Conservation (phyloP, 2,797 vertebrate genomes). For the Liasis olivaceus region DNA sequence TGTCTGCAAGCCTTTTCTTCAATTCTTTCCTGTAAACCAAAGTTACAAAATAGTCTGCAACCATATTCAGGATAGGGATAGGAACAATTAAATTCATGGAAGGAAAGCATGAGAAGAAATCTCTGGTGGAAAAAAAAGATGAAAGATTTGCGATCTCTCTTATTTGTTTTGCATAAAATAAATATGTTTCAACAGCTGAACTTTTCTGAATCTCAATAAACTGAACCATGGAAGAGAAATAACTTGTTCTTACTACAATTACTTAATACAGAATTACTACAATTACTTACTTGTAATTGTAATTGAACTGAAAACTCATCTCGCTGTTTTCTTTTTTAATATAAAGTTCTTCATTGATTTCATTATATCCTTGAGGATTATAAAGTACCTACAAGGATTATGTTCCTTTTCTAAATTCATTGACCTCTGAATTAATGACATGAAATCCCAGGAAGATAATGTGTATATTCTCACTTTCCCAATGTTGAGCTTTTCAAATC, state of each 20-base stretch:
- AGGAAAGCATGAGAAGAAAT: not conserved
- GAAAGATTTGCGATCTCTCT: not conserved
- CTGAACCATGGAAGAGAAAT: not conserved
- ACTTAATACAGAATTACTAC: not conserved
- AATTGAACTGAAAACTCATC: not conserved
- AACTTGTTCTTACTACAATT: not conserved
- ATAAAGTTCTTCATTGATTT: not conserved
- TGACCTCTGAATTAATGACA: not conserved
- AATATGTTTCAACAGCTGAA: not conserved
- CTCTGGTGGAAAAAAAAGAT: not conserved
- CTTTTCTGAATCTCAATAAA: not conserved
- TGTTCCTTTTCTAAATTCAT: not conserved
- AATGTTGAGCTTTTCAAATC: not conserved
- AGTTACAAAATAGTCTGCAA: not conserved
- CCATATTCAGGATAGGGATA: not conserved
- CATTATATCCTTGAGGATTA: not conserved
- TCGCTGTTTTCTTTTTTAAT: not conserved
- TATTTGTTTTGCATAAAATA: not conserved
- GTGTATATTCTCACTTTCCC: not conserved
- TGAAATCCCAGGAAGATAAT: not conserved
- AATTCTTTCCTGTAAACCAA: not conserved
- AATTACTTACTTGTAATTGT: not conserved
- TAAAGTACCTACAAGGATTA: not conserved
- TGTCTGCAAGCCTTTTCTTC: not conserved
- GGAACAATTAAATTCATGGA: not conserved